Percentiles rank a stretch among this genome's conserved stretches.
Conservation (phyloP, 2,888 invertebrate genomes). For the Caradrina clavipalpis region DNA sequence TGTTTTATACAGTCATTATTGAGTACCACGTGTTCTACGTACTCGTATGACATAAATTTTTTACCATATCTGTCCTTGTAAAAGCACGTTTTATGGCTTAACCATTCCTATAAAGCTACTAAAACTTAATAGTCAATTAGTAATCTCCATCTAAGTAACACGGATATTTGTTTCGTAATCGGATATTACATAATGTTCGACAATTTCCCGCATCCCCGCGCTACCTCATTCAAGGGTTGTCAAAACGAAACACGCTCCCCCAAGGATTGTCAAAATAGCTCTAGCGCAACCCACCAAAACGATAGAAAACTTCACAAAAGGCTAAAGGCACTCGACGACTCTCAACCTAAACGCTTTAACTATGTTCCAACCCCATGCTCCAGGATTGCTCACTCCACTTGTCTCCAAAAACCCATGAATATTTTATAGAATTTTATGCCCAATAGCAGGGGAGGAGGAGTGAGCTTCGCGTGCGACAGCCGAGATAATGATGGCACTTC, state of each 20-base stretch:
- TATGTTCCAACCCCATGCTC: constrained; percentile 88
- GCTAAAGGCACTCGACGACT: constrained; percentile 84
- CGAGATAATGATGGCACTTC: constrained; percentile 90
- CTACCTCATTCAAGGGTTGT: constrained; percentile 76
- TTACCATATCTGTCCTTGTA: background rate
- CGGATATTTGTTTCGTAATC: constrained; percentile 3
- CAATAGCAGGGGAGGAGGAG: constrained; percentile 75
- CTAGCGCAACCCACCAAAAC: constrained; percentile 82
- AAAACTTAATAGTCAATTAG: constrained; percentile 6
- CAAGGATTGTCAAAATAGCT: constrained; percentile 89
- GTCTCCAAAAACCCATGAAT: constrained; percentile 89
- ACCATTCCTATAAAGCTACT: background rate
- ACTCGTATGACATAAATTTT: background rate
- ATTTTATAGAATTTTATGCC: constrained; percentile 82
- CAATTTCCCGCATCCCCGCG: constrained; percentile 76
- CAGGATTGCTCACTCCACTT: constrained; percentile 90
- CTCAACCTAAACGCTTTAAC: constrained; percentile 90
- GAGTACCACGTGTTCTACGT: background rate
- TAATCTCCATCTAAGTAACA: background rate
- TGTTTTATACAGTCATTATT: background rate
- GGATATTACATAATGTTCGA: constrained; percentile 57
- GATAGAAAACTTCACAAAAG: constrained; percentile 89
- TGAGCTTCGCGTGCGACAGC: constrained; percentile 74
- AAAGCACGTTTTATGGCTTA: background rate
- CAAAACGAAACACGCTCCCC: constrained; percentile 83